Base-by-base conservation (phyloP, 2,888 invertebrate genomes). In the Volucella zonaria region DNA sequence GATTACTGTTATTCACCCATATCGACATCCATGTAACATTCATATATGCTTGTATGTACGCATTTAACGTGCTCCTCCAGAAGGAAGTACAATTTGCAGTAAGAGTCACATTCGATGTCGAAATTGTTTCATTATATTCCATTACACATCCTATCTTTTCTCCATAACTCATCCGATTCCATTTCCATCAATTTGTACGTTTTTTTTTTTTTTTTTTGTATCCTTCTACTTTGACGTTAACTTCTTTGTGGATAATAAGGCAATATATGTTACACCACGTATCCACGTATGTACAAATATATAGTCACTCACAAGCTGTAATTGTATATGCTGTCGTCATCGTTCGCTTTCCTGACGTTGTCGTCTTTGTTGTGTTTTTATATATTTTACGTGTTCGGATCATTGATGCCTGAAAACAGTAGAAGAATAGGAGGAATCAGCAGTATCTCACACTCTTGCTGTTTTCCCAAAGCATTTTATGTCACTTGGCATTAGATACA, bases 71-170 rank as follows among this genome's bases (percentile, higher is more conserved):
- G 43, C 43, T 51, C 38, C 45, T 31, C 31, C 31, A 31, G 23
- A 40, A 54, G 62, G 62, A 54, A 73, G 52, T 73, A 62, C 38
- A 54, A 73, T 73, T 73, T 73, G 45, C 14, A 52, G 45, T 54
- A 45, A 62, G 52, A 62, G 54, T 45, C 73, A 45, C 45, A 54
- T 62, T 73, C 54, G 52, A 62, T 47, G 54, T 15, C 45, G 40
- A 62, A 73, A 45, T 45, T 62, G 62, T 73, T 73, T 54, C 62
- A 73, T 73, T 73, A 62, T 73, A 73, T 62, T 73, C 61, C 73
- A 73, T 62, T 62, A 54, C 62, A 62, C 61, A 73, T 62, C 73
- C 38, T 54, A 54, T 62, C 54, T 52, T 15, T 54, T 49, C 61
- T 62, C 15, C 52, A 54, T 73, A 62, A 62, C 62, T 73, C 73